Evolutionary conservation across 1,140 invertebrate genomes (phyloP), one percentile per base, ranked within the genome.

Genomic region (Leguminivora glycinivorella): DNA sequence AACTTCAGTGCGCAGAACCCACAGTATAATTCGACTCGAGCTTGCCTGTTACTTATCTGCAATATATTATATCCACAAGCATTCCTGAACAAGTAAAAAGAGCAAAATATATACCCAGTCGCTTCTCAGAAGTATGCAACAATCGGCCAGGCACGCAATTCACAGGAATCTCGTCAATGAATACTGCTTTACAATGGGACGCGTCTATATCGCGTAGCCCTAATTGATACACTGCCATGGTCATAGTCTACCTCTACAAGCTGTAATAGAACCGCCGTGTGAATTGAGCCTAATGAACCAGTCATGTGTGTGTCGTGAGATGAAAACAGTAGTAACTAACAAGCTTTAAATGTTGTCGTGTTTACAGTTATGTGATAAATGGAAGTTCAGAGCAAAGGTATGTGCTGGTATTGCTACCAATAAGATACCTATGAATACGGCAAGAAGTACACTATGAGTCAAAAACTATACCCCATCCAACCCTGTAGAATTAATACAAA

Each of bases 221-320:
- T 52, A 52, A 52, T 52, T 52, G 47, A 22, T 22, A 22, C 47
- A 52, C 47, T 52, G 47, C 22, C 40, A 43, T n/a, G 40, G 40
- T n/a, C 12, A n/a, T n/a, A n/a, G 40, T n/a, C 40, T n/a, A 1
- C 14, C 1, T 52, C 19, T 5, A 22, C 5, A 1, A 52, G 47
- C 17, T 7, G 19, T 43, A 43, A 43, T 43, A 22, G 7, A 52
- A 52, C 47, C 19, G 7, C 47, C 6, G 47, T 52, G 47, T 52
- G 7, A 52, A 52, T 52, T 22, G n/a, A 52, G 47, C 47, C 47
- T 52, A 52, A 52, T 52, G 47, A 52, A 22, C 14, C 47, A 22
- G 17, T 52, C 47, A 22, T 52, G 47, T 52, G 47, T 52, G 47
- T 52, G 47, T 10, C 47, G 47, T 22, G 47, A 22, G 19, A 9